phyloP scores from a whole-genome alignment of 2,797 vertebrate genomes.

The Tarsius wallacei region DNA sequence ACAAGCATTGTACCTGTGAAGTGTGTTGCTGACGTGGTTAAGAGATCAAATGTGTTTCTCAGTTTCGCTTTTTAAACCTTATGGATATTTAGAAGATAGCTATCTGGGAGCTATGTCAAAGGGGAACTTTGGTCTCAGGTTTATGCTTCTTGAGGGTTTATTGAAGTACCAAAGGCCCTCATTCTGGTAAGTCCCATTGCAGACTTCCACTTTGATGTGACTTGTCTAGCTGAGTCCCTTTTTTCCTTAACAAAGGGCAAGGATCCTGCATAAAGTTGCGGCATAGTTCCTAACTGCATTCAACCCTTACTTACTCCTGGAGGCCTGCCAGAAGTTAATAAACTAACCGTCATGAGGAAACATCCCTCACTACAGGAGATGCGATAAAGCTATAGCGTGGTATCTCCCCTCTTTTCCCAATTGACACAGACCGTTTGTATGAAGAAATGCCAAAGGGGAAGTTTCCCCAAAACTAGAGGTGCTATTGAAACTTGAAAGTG shows the following conservation, averaged over 20 bases:
- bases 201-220: neutral
- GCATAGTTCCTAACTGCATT: neutral
- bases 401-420: neutral
- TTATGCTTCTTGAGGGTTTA: neutral
- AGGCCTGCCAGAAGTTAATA: slow-evolving; percentile 54
- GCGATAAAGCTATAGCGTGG: slow-evolving; percentile 35
- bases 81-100: neutral
- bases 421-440: slow-evolving; percentile 2
- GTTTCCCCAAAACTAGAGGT: slow-evolving; percentile 6
- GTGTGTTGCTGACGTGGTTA: neutral
- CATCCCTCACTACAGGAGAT: neutral
- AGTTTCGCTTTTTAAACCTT: neutral
- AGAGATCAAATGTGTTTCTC: neutral
- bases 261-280: neutral
- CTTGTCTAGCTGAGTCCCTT: neutral
- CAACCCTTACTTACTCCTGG: slow-evolving; percentile 43
- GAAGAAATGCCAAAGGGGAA: slow-evolving; percentile 59
- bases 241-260: neutral
- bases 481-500: slow-evolving; percentile 40
- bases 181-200: neutral
- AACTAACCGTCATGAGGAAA: slow-evolving; percentile 52
- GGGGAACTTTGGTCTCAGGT: neutral
- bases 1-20: neutral
- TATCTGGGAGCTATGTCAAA: neutral
- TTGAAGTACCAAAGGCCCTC: neutral